Evolutionary conservation across 1,140 invertebrate genomes (phyloP), one percentile per base, ranked within the genome.

Genomic region (Leptestheria dahalacensis): DNA sequence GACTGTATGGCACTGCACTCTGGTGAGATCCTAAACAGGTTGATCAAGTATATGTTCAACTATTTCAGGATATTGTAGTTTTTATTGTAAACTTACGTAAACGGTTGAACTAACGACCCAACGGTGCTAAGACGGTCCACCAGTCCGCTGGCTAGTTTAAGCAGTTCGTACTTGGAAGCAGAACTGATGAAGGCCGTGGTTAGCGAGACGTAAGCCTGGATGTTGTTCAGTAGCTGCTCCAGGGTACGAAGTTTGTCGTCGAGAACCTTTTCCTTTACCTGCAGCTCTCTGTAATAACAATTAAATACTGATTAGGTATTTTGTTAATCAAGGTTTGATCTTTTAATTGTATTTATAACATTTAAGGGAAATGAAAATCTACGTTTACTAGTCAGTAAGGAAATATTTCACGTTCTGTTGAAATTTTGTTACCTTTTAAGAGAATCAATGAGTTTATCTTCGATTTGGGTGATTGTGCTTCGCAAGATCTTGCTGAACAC

Each of bases 161-260:
- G 72, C 69, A 84, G 84, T 66, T 85, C 81, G 67, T 82, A 83
- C 65, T 83, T 84, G 58, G 78, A 83, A 2, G 82, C 80, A 2
- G 80, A 75, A 57, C 77, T 78, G 1, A 79, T 80, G 66, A 85
- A 83, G 1, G 77, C 78, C 25, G 81, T 79, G 69, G 82, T 83
- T 50, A 85, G 69, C 63, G 82, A 74, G 20, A 84, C 68, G 63
- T 65, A 64, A 83, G 82, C 73, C 65, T 84, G 56, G 20, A 52
- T 47, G 58, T 53, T 57, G 23, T 24, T 48, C 23, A 33, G 49
- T 23, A 52, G 24, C n/a, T 33, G 48, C 54, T 61, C 52, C 12
- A 53, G 21, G 20, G 51, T 50, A 15, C 49, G 25, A 9, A 53
- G 48, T 24, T 62, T 63, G 50, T 63, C 59, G 29, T 60, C 54